Evolutionary conservation across 1,140 invertebrate species (phyloP).

Genomic region (Tetramorium simillimum): DNA sequence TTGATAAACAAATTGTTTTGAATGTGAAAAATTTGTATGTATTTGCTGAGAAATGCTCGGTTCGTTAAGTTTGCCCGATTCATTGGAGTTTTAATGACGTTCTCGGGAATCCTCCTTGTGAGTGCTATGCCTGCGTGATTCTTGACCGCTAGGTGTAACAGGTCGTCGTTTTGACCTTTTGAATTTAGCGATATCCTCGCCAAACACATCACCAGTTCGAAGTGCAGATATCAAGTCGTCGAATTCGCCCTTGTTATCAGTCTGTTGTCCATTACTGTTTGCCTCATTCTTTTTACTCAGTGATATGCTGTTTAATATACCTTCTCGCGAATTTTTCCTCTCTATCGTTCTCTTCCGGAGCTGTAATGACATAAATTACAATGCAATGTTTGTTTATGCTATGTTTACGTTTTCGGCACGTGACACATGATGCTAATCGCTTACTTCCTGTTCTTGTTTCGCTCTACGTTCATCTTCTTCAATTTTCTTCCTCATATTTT

Average conservation of each 20-base stretch:
- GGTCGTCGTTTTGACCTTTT: slow-evolving; percentile 91
- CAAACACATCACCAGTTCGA: slow-evolving; percentile 98
- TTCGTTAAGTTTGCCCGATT: not conserved
- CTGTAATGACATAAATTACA: slow-evolving; percentile 81
- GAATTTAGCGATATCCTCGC: slow-evolving; percentile 97
- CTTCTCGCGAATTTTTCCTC: slow-evolving; percentile 91
- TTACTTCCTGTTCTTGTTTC: slow-evolving; percentile 96
- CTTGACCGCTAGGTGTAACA: slow-evolving; percentile 87
- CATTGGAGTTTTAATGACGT: slow-evolving; percentile 79
- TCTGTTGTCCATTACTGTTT: slow-evolving; percentile 86
- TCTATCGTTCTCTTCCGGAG: slow-evolving; percentile 95
- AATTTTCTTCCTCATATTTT: slow-evolving; percentile 92
- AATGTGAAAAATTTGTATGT: not conserved
- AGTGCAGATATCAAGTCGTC: slow-evolving; percentile 98
- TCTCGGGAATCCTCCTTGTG: slow-evolving; percentile 91
- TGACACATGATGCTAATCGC: slow-evolving; percentile 5
- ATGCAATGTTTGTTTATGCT: not conserved
- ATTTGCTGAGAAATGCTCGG: not conserved
- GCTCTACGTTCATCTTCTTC: slow-evolving; percentile 97
- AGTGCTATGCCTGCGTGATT: slow-evolving; percentile 87
- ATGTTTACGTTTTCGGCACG: not conserved
- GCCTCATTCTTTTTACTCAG: slow-evolving; percentile 85
- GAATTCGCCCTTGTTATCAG: slow-evolving; percentile 94
- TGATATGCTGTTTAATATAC: slow-evolving; percentile 87
- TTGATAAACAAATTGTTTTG: slow-evolving; percentile 13